Evolutionary conservation across 2,113 vertebrate genomes (phyloP).

Genomic region (Vimba vimba): DNA sequence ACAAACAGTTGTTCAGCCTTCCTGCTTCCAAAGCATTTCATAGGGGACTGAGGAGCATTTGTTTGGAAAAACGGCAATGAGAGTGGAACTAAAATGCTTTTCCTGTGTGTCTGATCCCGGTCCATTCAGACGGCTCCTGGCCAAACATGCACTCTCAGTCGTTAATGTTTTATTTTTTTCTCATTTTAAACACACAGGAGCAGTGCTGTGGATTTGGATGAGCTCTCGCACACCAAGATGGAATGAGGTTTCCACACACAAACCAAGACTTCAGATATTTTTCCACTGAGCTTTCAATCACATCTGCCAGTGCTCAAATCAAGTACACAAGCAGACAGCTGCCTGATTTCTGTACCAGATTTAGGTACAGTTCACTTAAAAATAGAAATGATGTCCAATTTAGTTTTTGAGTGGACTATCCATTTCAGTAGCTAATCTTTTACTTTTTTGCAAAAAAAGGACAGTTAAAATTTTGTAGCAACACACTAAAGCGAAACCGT

Average conservation of each 20-base stretch:
- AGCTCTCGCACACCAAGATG: constrained; percentile 55
- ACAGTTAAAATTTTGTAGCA: not conserved
- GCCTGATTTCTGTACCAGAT: constrained; percentile 4
- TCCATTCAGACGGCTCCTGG: constrained; percentile 38
- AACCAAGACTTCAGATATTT: constrained; percentile 50
- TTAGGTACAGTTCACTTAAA: not conserved
- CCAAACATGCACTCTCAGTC: constrained; percentile 41
- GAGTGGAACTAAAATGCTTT: constrained; percentile 60
- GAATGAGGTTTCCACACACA: constrained; percentile 55
- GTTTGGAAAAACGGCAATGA: constrained; percentile 47
- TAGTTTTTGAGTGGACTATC: not conserved
- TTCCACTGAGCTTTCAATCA: constrained; percentile 29
- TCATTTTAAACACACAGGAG: constrained; percentile 39
- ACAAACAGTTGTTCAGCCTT: constrained; percentile 59
- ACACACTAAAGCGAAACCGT: not conserved
- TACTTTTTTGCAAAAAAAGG: not conserved
- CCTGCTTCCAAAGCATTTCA: constrained; percentile 57
- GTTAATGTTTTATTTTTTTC: constrained; percentile 23
- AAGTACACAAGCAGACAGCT: constrained; percentile 30
- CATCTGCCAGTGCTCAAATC: constrained; percentile 28
- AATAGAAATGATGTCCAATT: not conserved
- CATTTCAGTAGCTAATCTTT: not conserved
- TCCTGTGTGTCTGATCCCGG: constrained; percentile 55
- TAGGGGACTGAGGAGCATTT: constrained; percentile 26
- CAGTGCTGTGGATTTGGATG: constrained; percentile 57